Conservation (phyloP, 2,113 vertebrate genomes). For the Balaenoptera acutorostrata region DNA sequence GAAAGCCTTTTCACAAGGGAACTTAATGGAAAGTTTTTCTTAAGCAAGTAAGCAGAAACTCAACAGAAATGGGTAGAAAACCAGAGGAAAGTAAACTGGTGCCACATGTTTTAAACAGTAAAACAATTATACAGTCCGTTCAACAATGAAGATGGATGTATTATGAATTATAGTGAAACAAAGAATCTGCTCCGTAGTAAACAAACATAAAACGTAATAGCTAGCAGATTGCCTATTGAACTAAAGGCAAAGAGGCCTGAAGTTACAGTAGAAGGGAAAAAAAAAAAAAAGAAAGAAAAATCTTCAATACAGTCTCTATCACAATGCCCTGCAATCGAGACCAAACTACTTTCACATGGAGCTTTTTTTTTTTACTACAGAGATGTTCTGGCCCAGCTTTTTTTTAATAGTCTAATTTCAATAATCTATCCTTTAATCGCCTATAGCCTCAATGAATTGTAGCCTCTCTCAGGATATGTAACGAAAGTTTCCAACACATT, state of each 20-base stretch:
- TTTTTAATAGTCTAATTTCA: not conserved
- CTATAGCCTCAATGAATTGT: not conserved
- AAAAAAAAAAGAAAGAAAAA: not conserved
- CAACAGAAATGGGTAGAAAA: slow-evolving; percentile 40
- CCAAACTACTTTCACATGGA: not conserved
- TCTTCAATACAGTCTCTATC: slow-evolving; percentile 14
- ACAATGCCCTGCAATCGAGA: slow-evolving; percentile 26
- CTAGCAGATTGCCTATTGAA: slow-evolving; percentile 45
- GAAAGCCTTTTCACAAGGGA: slow-evolving; percentile 21
- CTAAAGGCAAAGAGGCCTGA: slow-evolving; percentile 9
- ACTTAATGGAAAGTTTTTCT: slow-evolving; percentile 48
- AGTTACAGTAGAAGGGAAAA: not conserved
- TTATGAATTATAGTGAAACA: slow-evolving; percentile 43
- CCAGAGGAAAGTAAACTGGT: slow-evolving; percentile 7
- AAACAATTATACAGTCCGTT: slow-evolving; percentile 15
- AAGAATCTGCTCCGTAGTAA: slow-evolving; percentile 36
- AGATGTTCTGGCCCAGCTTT: not conserved
- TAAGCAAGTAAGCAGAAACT: slow-evolving; percentile 34
- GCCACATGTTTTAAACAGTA: slow-evolving; percentile 29
- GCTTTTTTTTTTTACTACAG: not conserved
- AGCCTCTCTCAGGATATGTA: not conserved
- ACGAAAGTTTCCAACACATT: not conserved
- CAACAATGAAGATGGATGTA: slow-evolving; percentile 16
- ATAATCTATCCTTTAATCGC: slow-evolving; percentile 13
- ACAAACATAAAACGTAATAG: slow-evolving; percentile 21